These are phyloP conservation scores for Stenotaenia linearis DNA, from an alignment of 2,888 invertebrate species.

Conservation along the genomic window DNA sequence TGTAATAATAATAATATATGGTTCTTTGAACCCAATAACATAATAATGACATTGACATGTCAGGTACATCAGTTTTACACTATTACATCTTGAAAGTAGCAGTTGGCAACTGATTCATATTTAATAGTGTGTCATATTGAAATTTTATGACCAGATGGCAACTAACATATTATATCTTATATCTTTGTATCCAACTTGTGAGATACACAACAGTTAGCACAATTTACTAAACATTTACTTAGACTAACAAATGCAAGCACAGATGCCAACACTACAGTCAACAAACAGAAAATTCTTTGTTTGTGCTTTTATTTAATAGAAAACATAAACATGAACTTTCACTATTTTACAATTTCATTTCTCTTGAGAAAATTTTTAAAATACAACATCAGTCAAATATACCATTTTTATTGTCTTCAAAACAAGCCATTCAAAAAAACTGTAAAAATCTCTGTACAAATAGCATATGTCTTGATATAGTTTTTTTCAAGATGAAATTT, in stretches of 20 bases:
- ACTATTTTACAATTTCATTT: neutral
- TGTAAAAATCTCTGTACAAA: conserved; percentile 3
- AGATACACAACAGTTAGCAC: neutral
- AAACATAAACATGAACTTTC: neutral
- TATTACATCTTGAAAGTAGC: neutral
- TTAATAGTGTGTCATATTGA: too few relatives aligned
- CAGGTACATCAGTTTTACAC: neutral
- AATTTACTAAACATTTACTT: neutral
- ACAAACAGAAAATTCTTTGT: neutral
- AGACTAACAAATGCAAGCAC: neutral
- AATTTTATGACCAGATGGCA: neutral
- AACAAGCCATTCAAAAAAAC: neutral
- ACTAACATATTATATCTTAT: neutral
- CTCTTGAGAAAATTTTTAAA: neutral
- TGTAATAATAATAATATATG: neutral
- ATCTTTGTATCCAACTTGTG: neutral
- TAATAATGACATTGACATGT: neutral
- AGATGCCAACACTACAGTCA: neutral
- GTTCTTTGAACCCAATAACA: neutral
- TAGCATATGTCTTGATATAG: neutral
- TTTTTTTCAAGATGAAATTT: neutral
- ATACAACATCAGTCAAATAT: neutral
- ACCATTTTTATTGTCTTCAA: neutral
- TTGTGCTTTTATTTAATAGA: neutral
- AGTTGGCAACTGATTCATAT: neutral